Base-by-base conservation (phyloP, 2,888 invertebrate genomes). In the Acleris cristana region DNA sequence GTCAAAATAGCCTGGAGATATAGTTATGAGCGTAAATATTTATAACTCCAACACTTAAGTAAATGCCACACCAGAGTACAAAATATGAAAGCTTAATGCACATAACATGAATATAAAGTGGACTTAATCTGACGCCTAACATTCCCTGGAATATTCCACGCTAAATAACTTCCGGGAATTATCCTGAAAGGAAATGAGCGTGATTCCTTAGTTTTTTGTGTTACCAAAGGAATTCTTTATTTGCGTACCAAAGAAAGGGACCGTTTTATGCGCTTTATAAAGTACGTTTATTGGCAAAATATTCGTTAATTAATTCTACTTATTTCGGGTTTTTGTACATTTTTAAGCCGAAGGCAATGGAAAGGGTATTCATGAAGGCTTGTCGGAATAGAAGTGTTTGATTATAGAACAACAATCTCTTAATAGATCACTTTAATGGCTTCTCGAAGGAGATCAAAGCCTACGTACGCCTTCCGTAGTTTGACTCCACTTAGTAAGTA, bases 251-350 rank as follows among this genome's bases (percentile, higher is more conserved):
- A 55, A 44, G 21, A 40, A 55, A 44, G 21, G 21, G 16, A 21
- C 40, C 19, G 44, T 56, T 56, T 44, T 40, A 56, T 16, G 8
- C 19, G 21, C 23, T 56, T 56, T 44, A 56, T 34, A 44, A 56
- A 56, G 16, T 21, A 40, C 21, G 44, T 56, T 56, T 44, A 44
- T 56, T 21, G 56, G 16, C 21, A 8, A 44, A 56, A 40, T 44
- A 44, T 56, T 56, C 19, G 40, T 40, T 56, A 56, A 56, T 56
- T 56, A 56, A 34, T 56, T 56, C 40, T 56, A 40, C 21, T 16
- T 40, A 21, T 56, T 16, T 19, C 34, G 6, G 19, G 55, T 55
- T 55, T 34, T 55, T 55, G 21, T 40, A 44, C 56, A 10, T 44
- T 44, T 56, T 56, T 44, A 12, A 14, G 40, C 40, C 40, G 40